Base-by-base conservation (phyloP, 2,888 invertebrate species). In the Clusia tigrina region DNA sequence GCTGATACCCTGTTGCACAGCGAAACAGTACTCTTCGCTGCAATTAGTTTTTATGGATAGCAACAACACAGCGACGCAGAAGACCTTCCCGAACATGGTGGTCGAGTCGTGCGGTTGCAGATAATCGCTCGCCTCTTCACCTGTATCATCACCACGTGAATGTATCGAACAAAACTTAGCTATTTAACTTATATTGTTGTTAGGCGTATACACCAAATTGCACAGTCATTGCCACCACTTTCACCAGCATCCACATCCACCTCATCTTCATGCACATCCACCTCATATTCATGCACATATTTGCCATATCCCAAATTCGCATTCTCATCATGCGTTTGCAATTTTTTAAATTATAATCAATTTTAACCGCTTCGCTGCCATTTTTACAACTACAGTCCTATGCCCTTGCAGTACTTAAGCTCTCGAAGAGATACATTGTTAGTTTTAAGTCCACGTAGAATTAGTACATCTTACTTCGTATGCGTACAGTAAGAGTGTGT, bases 91-190 rank as follows among this genome's bases (percentile, higher is more conserved):
- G 0, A 94, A 95, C 74, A 95, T 95, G 94, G 91, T 94, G 46
- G 93, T 95, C n/a, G 93, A 94, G 72, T 89, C 92, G 5, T 95
- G 95, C 79, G 95, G 94, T 18, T 95, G 95, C 78, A 91, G 93
- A 90, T 93, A 85, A 86, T 75, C 66, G 23, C 20, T 18, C 38
- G 12, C 20, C 37, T 20, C 1, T 32, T 32, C 32, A 9, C 32
- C 15, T 58, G 56, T n/a, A 32, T 42, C 42, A 42, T 42, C n/a
- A n/a, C 42, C 2, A 18, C 12, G 25, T 54, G 46, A 25, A 22
- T 15, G 37, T 38, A 55, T 18, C 61, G 59, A 60, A 64, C 52
- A 64, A 55, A 38, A 23, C 26, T 15, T 24, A 55, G 22, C 23
- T 38, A 55, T 54, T 26, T 20, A 54, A 54, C 3, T 53, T 23